Percentiles rank a stretch among this genome's conserved stretches.
Evolutionary conservation across 2,113 vertebrate species (phyloP).

Genomic region (Eubucco bourcierii): DNA sequence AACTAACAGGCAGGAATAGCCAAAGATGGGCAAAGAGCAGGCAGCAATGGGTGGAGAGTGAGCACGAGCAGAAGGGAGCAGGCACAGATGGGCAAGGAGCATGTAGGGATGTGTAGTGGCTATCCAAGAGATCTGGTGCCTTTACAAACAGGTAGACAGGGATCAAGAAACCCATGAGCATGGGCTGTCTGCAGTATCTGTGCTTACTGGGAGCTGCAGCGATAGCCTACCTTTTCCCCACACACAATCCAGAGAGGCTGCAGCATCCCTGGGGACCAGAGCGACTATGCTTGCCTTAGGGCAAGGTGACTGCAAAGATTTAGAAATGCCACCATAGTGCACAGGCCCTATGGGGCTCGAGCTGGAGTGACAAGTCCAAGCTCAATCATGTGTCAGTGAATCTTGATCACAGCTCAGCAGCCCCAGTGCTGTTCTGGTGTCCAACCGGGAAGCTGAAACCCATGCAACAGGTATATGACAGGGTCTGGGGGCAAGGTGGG

Average conservation of each 20-base stretch:
- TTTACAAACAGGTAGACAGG: neutral
- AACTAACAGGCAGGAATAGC: too few species aligned
- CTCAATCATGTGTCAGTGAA: neutral
- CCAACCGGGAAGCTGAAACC: neutral
- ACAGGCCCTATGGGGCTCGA: accelerated
- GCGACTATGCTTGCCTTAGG: neutral
- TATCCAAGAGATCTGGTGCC: neutral
- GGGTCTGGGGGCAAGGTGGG: neutral
- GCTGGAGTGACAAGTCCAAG: neutral
- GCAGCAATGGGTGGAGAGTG: neutral
- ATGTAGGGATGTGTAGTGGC: neutral
- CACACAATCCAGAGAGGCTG: neutral
- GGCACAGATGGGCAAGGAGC: neutral
- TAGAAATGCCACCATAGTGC: neutral
- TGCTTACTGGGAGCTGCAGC: neutral
- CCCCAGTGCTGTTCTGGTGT: neutral
- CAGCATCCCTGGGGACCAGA: neutral
- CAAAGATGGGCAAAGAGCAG: neutral
- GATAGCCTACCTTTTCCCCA: neutral
- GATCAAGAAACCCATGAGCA: neutral
- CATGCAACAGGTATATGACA: neutral
- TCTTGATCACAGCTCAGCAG: neutral
- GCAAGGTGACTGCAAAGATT: neutral
- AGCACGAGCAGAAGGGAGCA: neutral
- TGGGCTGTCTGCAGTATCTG: neutral